These are phyloP conservation scores for Bradypodion ventrale DNA, from an alignment of 2,797 vertebrate genomes.

Conservation along the genomic window DNA sequence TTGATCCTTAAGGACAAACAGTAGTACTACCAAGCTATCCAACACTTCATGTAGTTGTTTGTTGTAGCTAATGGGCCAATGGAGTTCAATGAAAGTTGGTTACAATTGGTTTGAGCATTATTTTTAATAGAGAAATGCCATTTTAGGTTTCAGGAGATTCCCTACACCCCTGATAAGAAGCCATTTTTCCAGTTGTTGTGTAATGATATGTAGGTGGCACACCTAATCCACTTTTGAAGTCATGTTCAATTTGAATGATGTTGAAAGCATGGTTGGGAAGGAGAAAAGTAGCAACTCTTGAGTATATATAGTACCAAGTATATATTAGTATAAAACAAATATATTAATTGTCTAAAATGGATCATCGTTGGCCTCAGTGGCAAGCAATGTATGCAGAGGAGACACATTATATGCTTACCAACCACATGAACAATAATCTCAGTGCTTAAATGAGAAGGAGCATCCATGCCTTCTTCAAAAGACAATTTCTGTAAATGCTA, in stretches of 20 bases:
- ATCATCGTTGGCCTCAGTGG: no score
- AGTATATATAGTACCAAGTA: no score
- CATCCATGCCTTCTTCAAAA: no score
- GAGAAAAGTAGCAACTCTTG: neutral
- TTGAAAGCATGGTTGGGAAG: neutral
- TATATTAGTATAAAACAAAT: no score
- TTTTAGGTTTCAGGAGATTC: neutral
- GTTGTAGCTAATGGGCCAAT: neutral
- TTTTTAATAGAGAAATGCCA: neutral
- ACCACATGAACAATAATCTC: no score
- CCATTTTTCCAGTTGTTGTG: neutral
- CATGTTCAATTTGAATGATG: neutral
- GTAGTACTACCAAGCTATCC: no score
- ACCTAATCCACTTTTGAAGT: neutral
- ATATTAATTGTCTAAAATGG: no score
- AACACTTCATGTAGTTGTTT: neutral
- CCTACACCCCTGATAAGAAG: neutral
- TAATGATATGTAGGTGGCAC: neutral
- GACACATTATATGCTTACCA: no score
- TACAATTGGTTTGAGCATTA: neutral
- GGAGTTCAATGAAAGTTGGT: neutral
- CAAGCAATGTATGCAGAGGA: no score
- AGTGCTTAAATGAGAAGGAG: no score
- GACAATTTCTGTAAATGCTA: no score
- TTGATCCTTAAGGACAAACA: neutral